Evolutionary conservation across 2,888 invertebrate species (phyloP), one percentile per base, ranked within the genome.

Genomic region (Prosopocoilus inquinatus): DNA sequence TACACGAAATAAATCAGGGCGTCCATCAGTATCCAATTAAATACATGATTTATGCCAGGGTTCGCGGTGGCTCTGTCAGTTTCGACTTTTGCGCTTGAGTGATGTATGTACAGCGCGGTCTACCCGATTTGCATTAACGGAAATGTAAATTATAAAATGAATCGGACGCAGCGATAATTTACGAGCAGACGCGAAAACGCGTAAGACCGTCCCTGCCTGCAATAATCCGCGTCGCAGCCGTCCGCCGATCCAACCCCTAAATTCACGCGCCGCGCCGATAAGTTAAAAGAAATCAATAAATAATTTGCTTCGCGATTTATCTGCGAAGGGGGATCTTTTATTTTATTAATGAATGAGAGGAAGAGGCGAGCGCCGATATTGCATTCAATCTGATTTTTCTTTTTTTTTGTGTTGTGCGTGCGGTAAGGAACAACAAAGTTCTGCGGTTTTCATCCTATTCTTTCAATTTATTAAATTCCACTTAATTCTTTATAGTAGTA

Each of bases 11-110:
- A 52, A 52, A 52, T 52, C 52, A 52, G 20, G 39, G 12, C 32
- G 46, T 44, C 49, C 38, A 46, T 46, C 52, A 52, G 46, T 52
- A 52, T 52, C 47, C 52, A 52, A 52, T 52, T 52, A 52, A 39
- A 52, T 47, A 44, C 36, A 13, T 52, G 52, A 47, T 52, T 52
- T 52, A 52, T 52, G 46, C 39, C 28, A 20, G 50, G 50, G 41
- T 28, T 15, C 41, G 41, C 36, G 38, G 52, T 36, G 13, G 46
- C 36, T 38, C 45, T 52, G 52, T 46, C 46, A 47, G 52, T 11
- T 52, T 52, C 47, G 47, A 52, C 52, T 46, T 52, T 52, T 28
- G 20, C 20, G 20, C 20, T 28, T 46, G 52, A 52, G 39, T 52
- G 52, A 52, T 52, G 28, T 52, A 52, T 52, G 33, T 13, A 47